Evolutionary conservation across 2,113 vertebrate species (phyloP), one percentile per base, ranked within the genome.

Genomic region (Globicephala melas): DNA sequence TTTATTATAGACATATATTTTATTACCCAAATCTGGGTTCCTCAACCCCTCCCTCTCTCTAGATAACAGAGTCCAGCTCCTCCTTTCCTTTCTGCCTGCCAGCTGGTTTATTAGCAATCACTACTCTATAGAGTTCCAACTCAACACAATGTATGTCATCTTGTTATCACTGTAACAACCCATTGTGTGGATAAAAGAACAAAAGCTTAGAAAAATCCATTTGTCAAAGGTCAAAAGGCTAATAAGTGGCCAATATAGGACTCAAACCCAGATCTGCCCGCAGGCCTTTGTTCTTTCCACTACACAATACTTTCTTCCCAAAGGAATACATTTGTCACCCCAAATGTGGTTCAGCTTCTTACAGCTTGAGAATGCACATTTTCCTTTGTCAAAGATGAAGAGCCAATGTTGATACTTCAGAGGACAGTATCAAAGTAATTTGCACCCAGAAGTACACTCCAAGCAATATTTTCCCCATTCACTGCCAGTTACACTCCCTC

Each of bases 341-440:
- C 55, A 79, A 67, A 84, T 76, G 58, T 33, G 74, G 6, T 47
- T 79, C 58, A 12, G 4, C 26, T 87, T 92, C 63, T 44, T 97
- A 97, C 4, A 95, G 87, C 67, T 86, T 67, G 60, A 89, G 68
- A 33, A 97, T 55, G 60, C 85, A 96, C 98, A 88, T 96, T 98
- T 98, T 91, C 91, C 94, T 98, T 95, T 92, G 80, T 97, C 96
- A 97, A 91, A 98, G 91, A 97, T 92, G 97, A 98, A 98, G 97
- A 97, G 76, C 95, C 90, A 97, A 97, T 98, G 98, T 96, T 87
- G 93, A 81, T 95, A 93, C 85, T 97, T 98, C 80, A 96, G 94
- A 97, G 95, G 98, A 95, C 97, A 95, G 91, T 38, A 97, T 97
- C 98, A 95, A 93, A 98, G 97, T 89, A 98, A 98, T 98, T 89